These are phyloP conservation scores for Dicranocentrus wangi DNA, from an alignment of 2,888 invertebrate species.

Conservation along the genomic window DNA sequence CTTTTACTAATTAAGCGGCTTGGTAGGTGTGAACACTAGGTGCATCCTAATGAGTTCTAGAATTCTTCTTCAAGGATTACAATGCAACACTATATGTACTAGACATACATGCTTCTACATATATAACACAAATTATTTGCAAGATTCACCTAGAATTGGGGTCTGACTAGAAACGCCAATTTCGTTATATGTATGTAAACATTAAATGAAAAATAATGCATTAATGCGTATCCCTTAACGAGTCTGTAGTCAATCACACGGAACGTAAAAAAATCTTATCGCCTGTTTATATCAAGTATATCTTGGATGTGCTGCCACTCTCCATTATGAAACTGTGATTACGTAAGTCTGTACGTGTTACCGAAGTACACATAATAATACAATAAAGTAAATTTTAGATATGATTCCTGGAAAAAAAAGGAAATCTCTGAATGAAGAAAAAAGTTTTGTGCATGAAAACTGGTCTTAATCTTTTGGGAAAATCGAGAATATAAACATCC, in stretches of 20 bases:
- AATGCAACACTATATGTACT: neutral
- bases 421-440: constrained; percentile 40
- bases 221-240: neutral
- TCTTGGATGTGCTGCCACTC: neutral
- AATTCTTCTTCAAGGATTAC: neutral
- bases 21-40: constrained; percentile 20
- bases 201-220: constrained; percentile 2
- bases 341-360: neutral
- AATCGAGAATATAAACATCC: constrained; percentile 32
- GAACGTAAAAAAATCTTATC: constrained; percentile 2
- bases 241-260: neutral
- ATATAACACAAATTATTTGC: neutral
- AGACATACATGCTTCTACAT: neutral
- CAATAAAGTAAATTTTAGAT: too few species aligned
- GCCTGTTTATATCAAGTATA: neutral
- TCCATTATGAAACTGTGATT: neutral
- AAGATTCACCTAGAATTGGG: neutral
- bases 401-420: neutral
- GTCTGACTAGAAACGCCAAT: too few species aligned
- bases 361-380: neutral
- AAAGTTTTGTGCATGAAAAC: constrained; percentile 20
- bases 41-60: constrained; percentile 17
- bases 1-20: constrained; percentile 5
- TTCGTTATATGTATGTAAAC: neutral
- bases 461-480: constrained; percentile 42